A percentile compares a stretch with the other conserved stretches of the same genome.
phyloP scores from a whole-genome alignment of 2,888 invertebrate species.

The Chloroclystis v-ata region DNA sequence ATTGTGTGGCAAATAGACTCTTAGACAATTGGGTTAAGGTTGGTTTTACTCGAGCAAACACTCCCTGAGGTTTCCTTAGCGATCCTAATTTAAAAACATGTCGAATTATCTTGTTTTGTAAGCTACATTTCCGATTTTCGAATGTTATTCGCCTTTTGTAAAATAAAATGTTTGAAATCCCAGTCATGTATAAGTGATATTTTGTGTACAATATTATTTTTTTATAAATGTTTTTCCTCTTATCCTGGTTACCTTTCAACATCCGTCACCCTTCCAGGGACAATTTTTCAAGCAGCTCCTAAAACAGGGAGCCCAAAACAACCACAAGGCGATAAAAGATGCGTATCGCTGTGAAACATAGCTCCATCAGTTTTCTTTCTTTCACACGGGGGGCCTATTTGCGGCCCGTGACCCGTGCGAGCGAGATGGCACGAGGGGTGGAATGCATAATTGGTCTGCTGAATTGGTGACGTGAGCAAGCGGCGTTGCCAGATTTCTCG shows the following conservation, averaged over 20 bases:
- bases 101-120: too few species aligned
- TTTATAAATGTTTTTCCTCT: neutral
- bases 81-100: too few species aligned
- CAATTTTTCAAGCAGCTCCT: neutral
- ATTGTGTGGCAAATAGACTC: neutral
- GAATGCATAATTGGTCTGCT: constrained; percentile 27
- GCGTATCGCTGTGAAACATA: constrained; percentile 1
- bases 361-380: constrained; percentile 1
- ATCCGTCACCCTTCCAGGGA: neutral
- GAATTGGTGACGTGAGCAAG: constrained; percentile 21
- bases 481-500: constrained; percentile 26
- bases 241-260: neutral
- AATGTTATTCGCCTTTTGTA: too few species aligned
- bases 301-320: constrained; percentile 1
- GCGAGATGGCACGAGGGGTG: constrained; percentile 15
- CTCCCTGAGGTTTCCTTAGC: too few species aligned
- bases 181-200: too few species aligned
- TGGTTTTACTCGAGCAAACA: neutral
- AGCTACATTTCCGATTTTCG: too few species aligned
- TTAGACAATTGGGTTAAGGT: neutral
- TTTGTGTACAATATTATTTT: neutral
- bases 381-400: constrained; percentile 4
- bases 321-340: constrained; percentile 1
- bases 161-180: too few species aligned
- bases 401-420: constrained; percentile 16